These are phyloP conservation scores for Anticlea derivata DNA, from an alignment of 2,888 invertebrate species.

Conservation along the genomic window DNA sequence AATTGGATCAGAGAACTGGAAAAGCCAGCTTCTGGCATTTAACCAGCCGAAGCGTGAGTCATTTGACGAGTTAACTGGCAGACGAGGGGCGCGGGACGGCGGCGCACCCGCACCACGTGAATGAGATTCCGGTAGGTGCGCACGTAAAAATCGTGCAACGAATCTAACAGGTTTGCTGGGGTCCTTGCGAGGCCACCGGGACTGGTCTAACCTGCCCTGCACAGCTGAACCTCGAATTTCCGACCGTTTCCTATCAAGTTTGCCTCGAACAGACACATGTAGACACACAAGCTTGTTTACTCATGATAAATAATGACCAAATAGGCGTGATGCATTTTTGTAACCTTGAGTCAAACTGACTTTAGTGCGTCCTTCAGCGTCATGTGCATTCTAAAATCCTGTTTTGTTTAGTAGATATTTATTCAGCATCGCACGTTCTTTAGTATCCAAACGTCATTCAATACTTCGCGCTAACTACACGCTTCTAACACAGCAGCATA, in stretches of 20 bases:
- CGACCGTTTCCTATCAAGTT: slow-evolving; percentile 76
- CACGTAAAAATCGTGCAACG: slow-evolving; percentile 84
- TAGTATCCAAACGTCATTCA: too few relatives aligned
- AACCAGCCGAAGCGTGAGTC: slow-evolving; percentile 79
- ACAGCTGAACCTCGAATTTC: slow-evolving; percentile 79
- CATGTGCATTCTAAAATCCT: too few relatives aligned
- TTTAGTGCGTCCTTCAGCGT: too few relatives aligned
- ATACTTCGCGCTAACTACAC: too few relatives aligned
- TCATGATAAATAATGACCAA: slow-evolving; percentile 36
- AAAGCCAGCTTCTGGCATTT: slow-evolving; percentile 81
- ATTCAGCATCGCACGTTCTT: too few relatives aligned
- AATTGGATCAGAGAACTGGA: slow-evolving; percentile 80
- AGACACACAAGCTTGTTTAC: slow-evolving; percentile 55
- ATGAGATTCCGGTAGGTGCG: slow-evolving; percentile 83
- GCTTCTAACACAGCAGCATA: too few relatives aligned
- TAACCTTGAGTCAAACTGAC: slow-evolving; percentile 41
- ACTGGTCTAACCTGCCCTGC: slow-evolving; percentile 84
- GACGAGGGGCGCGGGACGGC: slow-evolving; percentile 58
- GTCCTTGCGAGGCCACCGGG: slow-evolving; percentile 83
- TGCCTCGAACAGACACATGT: slow-evolving; percentile 59
- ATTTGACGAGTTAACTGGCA: slow-evolving; percentile 81
- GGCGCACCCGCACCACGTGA: slow-evolving; percentile 75
- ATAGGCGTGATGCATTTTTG: slow-evolving; percentile 43
- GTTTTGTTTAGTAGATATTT: too few relatives aligned
- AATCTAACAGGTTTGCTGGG: slow-evolving; percentile 84